A percentile compares a stretch with the other conserved stretches of the same genome.
Conservation (phyloP, 2,113 vertebrate species). For the Otocyon megalotis region DNA sequence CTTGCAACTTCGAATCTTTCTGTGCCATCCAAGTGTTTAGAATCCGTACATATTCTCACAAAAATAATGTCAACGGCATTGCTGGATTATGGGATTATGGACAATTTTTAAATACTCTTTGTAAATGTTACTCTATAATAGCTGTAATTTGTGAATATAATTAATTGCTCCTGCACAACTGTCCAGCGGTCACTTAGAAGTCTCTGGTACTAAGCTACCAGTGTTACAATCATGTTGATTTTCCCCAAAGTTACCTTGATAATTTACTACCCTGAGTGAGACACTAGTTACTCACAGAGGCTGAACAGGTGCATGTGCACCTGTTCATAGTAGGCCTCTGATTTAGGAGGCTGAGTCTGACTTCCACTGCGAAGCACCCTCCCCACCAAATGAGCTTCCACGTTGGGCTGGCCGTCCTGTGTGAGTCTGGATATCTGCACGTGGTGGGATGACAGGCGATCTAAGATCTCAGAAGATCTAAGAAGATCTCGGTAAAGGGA, state of each 20-base stretch:
- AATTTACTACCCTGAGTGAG: not conserved
- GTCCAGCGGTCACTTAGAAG: not conserved
- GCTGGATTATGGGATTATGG: not conserved
- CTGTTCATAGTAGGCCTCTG: not conserved
- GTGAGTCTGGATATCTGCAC: accelerated
- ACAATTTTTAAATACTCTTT: not conserved
- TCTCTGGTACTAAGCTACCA: not conserved
- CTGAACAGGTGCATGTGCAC: accelerated
- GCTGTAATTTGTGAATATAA: not conserved
- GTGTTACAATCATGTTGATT: accelerated
- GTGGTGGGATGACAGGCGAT: not conserved
- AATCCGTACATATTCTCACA: not conserved
- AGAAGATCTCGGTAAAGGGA: not conserved
- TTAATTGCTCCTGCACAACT: not conserved
- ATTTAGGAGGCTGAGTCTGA: not conserved
- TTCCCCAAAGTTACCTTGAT: not conserved
- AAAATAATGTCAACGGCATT: not conserved
- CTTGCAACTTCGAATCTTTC: not conserved
- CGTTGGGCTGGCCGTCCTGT: not conserved
- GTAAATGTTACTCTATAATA: not conserved
- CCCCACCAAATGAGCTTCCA: accelerated
- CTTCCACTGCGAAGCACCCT: not conserved
- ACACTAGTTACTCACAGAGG: not conserved
- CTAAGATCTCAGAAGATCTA: too few relatives aligned
- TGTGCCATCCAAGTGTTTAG: not conserved